Conservation (phyloP, 2,113 vertebrate genomes). For the Peromyscus maniculatus region DNA sequence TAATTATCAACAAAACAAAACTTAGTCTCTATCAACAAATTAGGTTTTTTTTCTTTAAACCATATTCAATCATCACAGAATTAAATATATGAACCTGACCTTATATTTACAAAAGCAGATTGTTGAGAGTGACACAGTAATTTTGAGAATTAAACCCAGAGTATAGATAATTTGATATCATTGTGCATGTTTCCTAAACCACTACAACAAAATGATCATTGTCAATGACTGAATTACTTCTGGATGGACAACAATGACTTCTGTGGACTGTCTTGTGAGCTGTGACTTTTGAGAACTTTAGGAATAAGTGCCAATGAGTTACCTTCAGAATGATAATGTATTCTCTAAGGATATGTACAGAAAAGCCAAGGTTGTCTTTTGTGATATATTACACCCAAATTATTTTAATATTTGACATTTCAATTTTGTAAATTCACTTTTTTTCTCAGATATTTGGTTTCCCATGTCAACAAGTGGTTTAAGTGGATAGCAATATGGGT, state of each 20-base stretch:
- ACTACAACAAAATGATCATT: background rate
- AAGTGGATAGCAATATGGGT: background rate
- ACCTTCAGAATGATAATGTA: background rate
- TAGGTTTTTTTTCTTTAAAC: background rate
- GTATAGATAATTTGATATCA: background rate
- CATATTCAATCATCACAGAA: background rate
- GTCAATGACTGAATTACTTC: background rate
- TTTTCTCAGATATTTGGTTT: background rate
- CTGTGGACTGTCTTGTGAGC: background rate
- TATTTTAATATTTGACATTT: slow-evolving; percentile 39
- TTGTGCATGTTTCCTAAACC: background rate
- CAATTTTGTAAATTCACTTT: background rate
- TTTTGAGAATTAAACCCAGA: background rate
- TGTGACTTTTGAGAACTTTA: background rate
- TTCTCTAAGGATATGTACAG: background rate
- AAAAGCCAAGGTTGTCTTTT: background rate
- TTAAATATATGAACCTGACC: background rate
- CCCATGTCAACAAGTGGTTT: background rate
- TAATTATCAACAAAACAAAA: background rate
- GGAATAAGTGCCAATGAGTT: background rate
- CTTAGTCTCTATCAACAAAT: background rate
- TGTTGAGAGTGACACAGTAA: background rate
- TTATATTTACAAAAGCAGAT: background rate
- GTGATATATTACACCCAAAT: background rate
- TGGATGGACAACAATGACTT: background rate